These are phyloP conservation scores for Escarpia spicata DNA, from an alignment of 2,888 invertebrate genomes.

Conservation along the genomic window DNA sequence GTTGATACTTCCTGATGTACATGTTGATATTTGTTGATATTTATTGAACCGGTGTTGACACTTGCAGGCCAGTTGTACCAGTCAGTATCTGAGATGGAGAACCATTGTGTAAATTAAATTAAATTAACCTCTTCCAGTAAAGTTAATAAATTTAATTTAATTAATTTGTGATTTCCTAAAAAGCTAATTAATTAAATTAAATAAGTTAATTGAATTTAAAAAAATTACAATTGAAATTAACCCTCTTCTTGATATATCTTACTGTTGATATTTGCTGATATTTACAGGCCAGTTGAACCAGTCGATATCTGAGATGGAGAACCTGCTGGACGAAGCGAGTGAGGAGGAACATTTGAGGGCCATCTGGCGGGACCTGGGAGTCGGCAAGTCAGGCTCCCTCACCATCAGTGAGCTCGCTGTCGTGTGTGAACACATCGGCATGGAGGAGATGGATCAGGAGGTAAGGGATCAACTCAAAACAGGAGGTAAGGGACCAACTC, in stretches of 20 bases:
- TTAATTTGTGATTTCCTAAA: too few relatives aligned
- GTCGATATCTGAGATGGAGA: slow-evolving; percentile 46
- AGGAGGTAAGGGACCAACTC: not conserved
- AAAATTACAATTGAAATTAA: too few relatives aligned
- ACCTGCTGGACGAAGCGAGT: slow-evolving; percentile 41
- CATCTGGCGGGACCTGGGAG: slow-evolving; percentile 74
- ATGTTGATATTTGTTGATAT: too few relatives aligned
- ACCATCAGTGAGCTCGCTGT: slow-evolving; percentile 74
- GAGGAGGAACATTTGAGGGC: slow-evolving; percentile 72
- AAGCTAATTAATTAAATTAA: too few relatives aligned
- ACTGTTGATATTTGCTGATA: not conserved
- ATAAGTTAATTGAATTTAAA: too few relatives aligned
- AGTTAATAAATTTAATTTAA: too few relatives aligned
- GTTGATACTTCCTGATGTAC: too few relatives aligned
- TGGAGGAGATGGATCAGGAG: slow-evolving; percentile 73
- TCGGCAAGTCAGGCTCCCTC: slow-evolving; percentile 73
- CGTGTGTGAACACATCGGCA: slow-evolving; percentile 76
- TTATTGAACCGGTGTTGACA: not conserved
- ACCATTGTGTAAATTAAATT: not conserved
- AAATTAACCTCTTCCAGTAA: too few relatives aligned
- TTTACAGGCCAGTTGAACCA: slow-evolving; percentile 51
- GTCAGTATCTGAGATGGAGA: slow-evolving; percentile 46
- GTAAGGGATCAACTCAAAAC: slow-evolving; percentile 64
- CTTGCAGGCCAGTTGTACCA: slow-evolving; percentile 51
- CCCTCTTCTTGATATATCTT: too few relatives aligned